phyloP scores from a whole-genome alignment of 2,888 invertebrate species.

The Lingula anatina region DNA sequence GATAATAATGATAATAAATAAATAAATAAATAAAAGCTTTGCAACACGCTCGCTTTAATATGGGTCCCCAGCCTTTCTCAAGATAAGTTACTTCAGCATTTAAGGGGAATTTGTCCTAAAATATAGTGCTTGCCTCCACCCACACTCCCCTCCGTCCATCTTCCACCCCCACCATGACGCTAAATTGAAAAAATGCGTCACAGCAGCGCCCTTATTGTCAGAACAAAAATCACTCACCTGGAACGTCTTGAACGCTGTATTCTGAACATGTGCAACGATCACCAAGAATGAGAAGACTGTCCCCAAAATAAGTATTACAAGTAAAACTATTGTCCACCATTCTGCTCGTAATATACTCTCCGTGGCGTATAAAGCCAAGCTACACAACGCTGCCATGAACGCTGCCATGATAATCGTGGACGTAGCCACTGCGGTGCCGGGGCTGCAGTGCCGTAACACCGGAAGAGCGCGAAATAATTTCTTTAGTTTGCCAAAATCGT shows the following conservation, averaged over 20 bases:
- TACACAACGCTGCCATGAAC: conserved; percentile 50
- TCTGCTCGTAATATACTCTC: conserved; percentile 50
- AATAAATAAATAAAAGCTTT: too few relatives aligned
- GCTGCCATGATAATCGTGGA: conserved; percentile 60
- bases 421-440: conserved; percentile 69
- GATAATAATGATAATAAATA: too few relatives aligned
- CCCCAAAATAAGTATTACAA: conserved; percentile 33
- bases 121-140: background rate
- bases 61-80: too few relatives aligned
- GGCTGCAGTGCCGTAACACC: conserved; percentile 69
- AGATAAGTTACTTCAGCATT: too few relatives aligned
- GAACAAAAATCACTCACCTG: too few relatives aligned
- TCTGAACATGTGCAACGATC: conserved; percentile 51
- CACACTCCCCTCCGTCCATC: background rate
- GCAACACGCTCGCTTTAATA: too few relatives aligned
- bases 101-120: too few relatives aligned
- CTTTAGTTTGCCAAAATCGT: conserved; percentile 67
- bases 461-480: conserved; percentile 68
- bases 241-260: conserved; percentile 46
- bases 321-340: conserved; percentile 66
- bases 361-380: conserved; percentile 17
- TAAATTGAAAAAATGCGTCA: background rate
- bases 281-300: conserved; percentile 38
- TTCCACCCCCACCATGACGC: background rate
- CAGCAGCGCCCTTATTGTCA: too few relatives aligned